These are phyloP conservation scores for Penaeus vannamei DNA, from an alignment of 1,140 invertebrate genomes.

Conservation along the genomic window DNA sequence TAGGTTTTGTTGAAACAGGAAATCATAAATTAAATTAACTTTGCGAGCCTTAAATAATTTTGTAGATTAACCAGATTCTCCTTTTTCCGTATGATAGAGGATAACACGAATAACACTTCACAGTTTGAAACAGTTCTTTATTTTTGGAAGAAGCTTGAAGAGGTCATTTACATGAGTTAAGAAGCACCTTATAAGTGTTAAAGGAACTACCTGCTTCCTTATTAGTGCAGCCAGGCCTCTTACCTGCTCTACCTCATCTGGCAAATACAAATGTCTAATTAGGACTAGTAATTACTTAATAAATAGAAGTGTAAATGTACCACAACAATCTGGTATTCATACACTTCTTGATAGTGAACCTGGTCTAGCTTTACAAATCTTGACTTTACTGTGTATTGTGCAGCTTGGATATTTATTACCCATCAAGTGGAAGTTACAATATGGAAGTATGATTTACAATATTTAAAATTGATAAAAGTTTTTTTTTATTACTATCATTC, in stretches of 20 bases:
- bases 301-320: conserved; percentile 39
- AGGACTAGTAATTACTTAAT: conserved; percentile 47
- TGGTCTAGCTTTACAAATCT: conserved; percentile 40
- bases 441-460: conserved; percentile 60
- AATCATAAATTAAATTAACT: too few relatives aligned
- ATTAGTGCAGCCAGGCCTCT: conserved; percentile 49
- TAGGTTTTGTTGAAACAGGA: too few relatives aligned
- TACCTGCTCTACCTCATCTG: conserved; percentile 43
- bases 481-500: conserved; percentile 55
- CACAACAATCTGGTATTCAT: conserved; percentile 53
- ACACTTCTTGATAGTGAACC: conserved; percentile 26
- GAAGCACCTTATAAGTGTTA: conserved; percentile 64
- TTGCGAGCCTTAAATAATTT: too few relatives aligned
- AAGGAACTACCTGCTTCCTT: conserved; percentile 57
- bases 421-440: conserved; percentile 35
- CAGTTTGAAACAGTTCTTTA: conserved; percentile 58
- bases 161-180: conserved; percentile 62
- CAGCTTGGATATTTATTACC: conserved; percentile 41
- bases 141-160: conserved; percentile 64
- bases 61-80: too few relatives aligned
- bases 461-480: conserved; percentile 55
- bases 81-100: too few relatives aligned
- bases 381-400: conserved; percentile 40
- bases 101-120: too few relatives aligned
- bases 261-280: conserved; percentile 49